These are phyloP conservation scores for Dendrolimus punctatus DNA, from an alignment of 1,140 invertebrate genomes.

Conservation along the genomic window DNA sequence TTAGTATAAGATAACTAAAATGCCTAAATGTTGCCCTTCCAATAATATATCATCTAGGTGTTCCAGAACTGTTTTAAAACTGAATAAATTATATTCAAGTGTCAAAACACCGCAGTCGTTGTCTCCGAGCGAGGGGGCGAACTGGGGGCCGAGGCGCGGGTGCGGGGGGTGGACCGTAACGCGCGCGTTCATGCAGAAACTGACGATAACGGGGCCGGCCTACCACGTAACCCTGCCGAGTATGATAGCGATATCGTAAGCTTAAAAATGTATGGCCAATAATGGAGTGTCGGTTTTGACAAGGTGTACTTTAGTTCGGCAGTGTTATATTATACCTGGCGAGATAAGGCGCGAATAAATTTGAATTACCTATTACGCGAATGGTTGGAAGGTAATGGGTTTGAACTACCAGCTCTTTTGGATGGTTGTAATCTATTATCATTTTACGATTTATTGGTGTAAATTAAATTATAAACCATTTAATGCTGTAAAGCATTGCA, in stretches of 20 bases:
- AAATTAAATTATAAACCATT: too few relatives aligned
- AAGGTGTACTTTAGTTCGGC: constrained; percentile 27
- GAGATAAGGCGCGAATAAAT: too few relatives aligned
- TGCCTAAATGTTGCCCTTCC: too few relatives aligned
- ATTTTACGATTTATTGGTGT: too few relatives aligned
- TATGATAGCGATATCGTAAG: constrained; percentile 43
- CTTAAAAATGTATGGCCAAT: constrained; percentile 65
- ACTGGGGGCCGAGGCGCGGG: constrained; percentile 18
- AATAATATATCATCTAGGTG: too few relatives aligned
- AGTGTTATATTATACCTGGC: not conserved
- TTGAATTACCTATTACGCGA: too few relatives aligned
- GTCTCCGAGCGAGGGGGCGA: constrained; percentile 27
- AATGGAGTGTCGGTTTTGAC: constrained; percentile 44
- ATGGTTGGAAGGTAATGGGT: too few relatives aligned
- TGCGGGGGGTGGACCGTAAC: constrained; percentile 37
- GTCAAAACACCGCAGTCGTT: constrained; percentile 49
- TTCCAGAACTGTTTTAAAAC: constrained; percentile 9
- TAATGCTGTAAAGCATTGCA: too few relatives aligned
- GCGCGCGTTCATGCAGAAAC: constrained; percentile 69
- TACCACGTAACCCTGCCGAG: constrained; percentile 58
- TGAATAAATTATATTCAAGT: constrained; percentile 62
- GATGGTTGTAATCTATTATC: too few relatives aligned
- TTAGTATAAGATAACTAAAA: too few relatives aligned
- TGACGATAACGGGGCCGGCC: constrained; percentile 66
- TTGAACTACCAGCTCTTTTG: too few relatives aligned